These are phyloP conservation scores for Nothobranchius kuhntae DNA, from an alignment of 2,113 vertebrate species.

Conservation along the genomic window DNA sequence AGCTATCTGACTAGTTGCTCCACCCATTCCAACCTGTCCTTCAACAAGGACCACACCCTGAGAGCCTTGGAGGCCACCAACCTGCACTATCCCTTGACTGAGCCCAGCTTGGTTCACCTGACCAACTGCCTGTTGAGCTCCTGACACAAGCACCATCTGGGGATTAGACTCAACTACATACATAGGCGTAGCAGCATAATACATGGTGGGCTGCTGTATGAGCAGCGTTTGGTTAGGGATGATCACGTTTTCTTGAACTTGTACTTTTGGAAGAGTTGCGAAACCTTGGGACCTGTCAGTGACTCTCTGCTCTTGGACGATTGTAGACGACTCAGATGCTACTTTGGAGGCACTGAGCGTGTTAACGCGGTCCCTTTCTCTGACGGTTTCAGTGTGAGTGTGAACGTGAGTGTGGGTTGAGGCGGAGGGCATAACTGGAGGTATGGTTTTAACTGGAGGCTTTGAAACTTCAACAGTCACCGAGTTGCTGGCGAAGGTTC, in stretches of 20 bases:
- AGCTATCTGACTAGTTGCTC: neutral
- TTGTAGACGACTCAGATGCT: slow-evolving; percentile 39
- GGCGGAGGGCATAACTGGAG: slow-evolving; percentile 40
- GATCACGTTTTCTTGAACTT: slow-evolving; percentile 58
- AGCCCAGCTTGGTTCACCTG: slow-evolving; percentile 73
- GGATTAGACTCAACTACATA: slow-evolving; percentile 74
- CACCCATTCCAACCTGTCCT: slow-evolving; percentile 16
- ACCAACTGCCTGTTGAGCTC: slow-evolving; percentile 51
- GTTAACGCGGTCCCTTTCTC: slow-evolving; percentile 46
- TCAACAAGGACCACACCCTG: slow-evolving; percentile 72
- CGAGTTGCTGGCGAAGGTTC: slow-evolving; percentile 58
- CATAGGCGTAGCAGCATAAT: slow-evolving; percentile 72
- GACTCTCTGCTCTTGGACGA: slow-evolving; percentile 43
- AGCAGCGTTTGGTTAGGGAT: slow-evolving; percentile 69
- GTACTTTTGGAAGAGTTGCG: slow-evolving; percentile 25
- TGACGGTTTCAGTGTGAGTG: slow-evolving; percentile 55
- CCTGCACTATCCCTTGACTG: slow-evolving; percentile 81
- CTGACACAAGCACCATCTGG: slow-evolving; percentile 67
- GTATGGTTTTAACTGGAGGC: slow-evolving; percentile 13
- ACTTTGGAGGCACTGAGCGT: slow-evolving; percentile 52
- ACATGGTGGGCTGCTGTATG: slow-evolving; percentile 77
- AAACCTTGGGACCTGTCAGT: slow-evolving; percentile 27
- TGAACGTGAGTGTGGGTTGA: slow-evolving; percentile 50
- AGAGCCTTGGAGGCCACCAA: slow-evolving; percentile 71
- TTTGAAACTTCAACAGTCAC: slow-evolving; percentile 4